Percentiles rank a stretch among this genome's conserved stretches.
Conservation (phyloP, 2,113 vertebrate genomes). For the Clarias batrachus region DNA sequence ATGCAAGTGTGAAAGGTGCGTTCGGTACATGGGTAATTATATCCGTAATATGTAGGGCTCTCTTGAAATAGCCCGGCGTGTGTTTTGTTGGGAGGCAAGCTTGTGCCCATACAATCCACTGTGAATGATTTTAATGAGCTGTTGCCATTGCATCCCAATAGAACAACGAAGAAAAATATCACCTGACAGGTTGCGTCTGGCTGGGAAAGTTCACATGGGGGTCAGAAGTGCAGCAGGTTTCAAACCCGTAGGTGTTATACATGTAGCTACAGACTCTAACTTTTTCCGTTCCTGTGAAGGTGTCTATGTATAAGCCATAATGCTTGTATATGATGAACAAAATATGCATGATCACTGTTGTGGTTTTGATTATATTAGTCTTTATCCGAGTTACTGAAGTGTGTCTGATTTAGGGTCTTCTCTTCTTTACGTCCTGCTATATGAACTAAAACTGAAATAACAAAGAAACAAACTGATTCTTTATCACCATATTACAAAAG, state of each 20-base stretch:
- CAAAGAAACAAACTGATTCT: slow-evolving; percentile 13
- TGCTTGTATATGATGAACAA: background rate
- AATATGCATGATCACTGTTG: slow-evolving; percentile 9
- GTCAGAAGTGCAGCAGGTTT: slow-evolving; percentile 38
- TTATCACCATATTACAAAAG: background rate
- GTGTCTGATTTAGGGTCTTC: background rate
- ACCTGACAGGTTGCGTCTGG: background rate
- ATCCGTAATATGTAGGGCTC: slow-evolving; percentile 2
- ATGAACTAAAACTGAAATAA: slow-evolving; percentile 4
- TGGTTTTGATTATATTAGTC: slow-evolving; percentile 20
- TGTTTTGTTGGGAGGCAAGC: slow-evolving; percentile 30
- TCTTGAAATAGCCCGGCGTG: slow-evolving; percentile 34
- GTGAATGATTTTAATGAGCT: slow-evolving; percentile 42
- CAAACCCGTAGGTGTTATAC: slow-evolving; percentile 35
- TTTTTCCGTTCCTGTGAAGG: background rate
- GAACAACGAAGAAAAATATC: slow-evolving; percentile 15
- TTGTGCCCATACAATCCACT: slow-evolving; percentile 5
- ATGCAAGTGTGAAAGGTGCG: slow-evolving; percentile 23
- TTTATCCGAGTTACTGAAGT: slow-evolving; percentile 38
- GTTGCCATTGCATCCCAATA: slow-evolving; percentile 29
- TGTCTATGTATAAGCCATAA: background rate
- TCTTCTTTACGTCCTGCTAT: slow-evolving; percentile 6
- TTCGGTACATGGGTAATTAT: slow-evolving; percentile 42
- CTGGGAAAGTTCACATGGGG: slow-evolving; percentile 3
- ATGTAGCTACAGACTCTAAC: background rate